Base-by-base conservation (phyloP, 2,888 invertebrate species). In the Neria commutata region DNA sequence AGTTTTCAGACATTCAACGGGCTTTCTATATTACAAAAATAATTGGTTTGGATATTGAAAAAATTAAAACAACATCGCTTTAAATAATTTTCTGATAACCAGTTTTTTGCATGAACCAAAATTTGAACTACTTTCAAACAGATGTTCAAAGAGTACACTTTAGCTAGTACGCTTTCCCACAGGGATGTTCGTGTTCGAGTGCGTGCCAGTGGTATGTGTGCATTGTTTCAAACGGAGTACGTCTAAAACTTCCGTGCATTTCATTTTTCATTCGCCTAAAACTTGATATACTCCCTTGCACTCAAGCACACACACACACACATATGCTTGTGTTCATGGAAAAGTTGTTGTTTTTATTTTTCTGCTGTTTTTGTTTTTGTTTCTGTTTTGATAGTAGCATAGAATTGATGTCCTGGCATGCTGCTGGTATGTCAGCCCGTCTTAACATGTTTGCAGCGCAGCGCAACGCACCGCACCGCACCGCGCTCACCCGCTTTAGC, bases 261-360 rank as follows among this genome's bases (percentile, higher is more conserved):
- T 37, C 37, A 37, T 37, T 37, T 37, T 37, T 37, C 37, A 42
- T 42, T 42, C 42, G 42, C 6, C 42, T 21, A 17, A 42, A 37
- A 42, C 21, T 42, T 42, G 6, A 17, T 19, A 42, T 19, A 21
- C 67, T 65, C 66, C 58, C 62, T 67, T 62, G 54, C 51, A 37
- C 14, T 34, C 34, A 42, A 19, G 55, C 24, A 52, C 17, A 45
- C 23, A 11, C 3, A 16, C 25, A 33, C 3, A 56, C 25, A 53
- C 6, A 53, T 56, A 52, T 56, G 48, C 37, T n/a, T 25, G 29
- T 11, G 11, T 29, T 19, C 42, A 42, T 5, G 5, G 14, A 17
- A 34, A 45, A n/a, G 3, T 2, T 33, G 26, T 25, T 54, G 46
- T 54, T 54, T 14, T 21, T 29, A 16, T 25, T 16, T 50, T 33